Conservation (phyloP, 2,113 vertebrate genomes). For the Campylomormyrus tamandua region DNA sequence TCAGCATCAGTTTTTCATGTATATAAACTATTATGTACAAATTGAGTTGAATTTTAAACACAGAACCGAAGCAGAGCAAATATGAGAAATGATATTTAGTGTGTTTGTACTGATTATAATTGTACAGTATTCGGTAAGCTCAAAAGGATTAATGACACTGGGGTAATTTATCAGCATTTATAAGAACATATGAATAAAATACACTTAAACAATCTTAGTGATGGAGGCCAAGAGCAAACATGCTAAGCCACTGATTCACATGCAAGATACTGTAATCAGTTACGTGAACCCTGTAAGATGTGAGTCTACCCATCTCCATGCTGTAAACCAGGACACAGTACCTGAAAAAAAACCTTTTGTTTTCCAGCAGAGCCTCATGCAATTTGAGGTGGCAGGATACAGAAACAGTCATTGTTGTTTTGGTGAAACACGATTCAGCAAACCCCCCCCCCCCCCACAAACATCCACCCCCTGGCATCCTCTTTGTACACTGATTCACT, state of each 20-base stretch:
- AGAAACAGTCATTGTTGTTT: not conserved
- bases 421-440: not conserved
- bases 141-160: not conserved
- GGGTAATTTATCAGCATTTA: not conserved
- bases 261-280: not conserved
- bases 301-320: not conserved
- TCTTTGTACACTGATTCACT: conserved; percentile 26
- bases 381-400: not conserved
- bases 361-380: not conserved
- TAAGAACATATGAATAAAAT: not conserved
- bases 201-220: not conserved
- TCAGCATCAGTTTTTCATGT: not conserved
- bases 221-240: not conserved
- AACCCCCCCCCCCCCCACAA: not conserved
- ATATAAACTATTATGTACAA: not conserved
- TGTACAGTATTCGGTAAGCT: not conserved
- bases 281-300: not conserved
- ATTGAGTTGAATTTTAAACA: not conserved
- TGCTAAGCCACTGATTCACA: not conserved
- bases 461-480: conserved; percentile 22
- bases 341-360: not conserved
- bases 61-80: not conserved
- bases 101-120: not conserved
- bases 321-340: not conserved
- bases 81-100: not conserved